Evolutionary conservation across 2,797 vertebrate species (phyloP).

Genomic region (Liasis olivaceus): DNA sequence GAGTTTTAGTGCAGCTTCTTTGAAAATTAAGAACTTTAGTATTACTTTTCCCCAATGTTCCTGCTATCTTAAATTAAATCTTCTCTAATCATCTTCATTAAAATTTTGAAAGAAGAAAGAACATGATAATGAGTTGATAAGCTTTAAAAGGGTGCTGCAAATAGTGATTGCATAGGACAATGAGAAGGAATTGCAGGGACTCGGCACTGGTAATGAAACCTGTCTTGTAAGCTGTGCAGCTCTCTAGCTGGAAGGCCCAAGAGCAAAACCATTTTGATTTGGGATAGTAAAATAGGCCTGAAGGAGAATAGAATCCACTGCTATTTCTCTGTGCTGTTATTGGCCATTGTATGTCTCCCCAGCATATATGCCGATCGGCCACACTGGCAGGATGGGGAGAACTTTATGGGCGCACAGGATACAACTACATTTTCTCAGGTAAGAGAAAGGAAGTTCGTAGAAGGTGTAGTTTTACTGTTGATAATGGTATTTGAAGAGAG

Average conservation of each 20-base stretch:
- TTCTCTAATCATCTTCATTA: slow-evolving; percentile 14
- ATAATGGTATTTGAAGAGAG: neutral
- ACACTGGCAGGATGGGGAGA: slow-evolving; percentile 97
- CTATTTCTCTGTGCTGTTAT: neutral
- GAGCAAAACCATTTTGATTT: neutral
- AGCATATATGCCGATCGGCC: slow-evolving; percentile 97
- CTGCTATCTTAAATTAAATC: neutral
- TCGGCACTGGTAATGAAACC: neutral
- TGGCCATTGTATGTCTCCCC: slow-evolving; percentile 22
- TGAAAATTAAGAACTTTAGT: neutral
- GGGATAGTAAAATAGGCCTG: neutral
- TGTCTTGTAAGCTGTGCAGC: neutral
- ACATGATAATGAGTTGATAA: slow-evolving; percentile 15
- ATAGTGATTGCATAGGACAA: neutral
- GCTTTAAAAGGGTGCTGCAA: slow-evolving; percentile 17
- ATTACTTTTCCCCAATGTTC: neutral
- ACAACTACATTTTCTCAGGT: slow-evolving; percentile 99
- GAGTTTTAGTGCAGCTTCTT: neutral
- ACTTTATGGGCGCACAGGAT: slow-evolving; percentile 94
- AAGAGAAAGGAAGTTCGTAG: slow-evolving; percentile 16
- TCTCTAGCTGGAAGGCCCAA: neutral
- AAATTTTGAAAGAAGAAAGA: slow-evolving; percentile 19
- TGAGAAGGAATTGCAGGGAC: neutral
- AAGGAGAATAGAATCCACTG: neutral
- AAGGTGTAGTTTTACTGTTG: neutral